Evolutionary conservation across 2,113 vertebrate species (phyloP).

Genomic region (Chlorodrepanis virens): DNA sequence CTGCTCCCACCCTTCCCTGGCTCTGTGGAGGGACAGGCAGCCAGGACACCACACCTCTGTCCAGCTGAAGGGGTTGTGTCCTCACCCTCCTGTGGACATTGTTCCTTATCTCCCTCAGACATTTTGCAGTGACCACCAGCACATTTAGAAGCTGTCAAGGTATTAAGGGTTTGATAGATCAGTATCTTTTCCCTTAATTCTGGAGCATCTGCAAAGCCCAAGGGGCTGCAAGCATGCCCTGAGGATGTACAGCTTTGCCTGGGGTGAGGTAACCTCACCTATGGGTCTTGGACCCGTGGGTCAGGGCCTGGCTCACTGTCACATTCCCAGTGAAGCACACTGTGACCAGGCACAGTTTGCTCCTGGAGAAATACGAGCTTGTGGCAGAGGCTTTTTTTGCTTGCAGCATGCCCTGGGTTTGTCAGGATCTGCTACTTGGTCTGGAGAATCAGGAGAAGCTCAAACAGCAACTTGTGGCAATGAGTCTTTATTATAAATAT

Average conservation of each 20-base stretch:
- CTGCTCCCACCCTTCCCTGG: neutral
- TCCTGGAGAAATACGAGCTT: accelerated
- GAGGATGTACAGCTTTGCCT: neutral
- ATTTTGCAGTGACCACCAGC: neutral
- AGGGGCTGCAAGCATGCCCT: neutral
- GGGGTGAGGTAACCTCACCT: neutral
- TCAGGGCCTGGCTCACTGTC: neutral
- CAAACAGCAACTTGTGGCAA: neutral
- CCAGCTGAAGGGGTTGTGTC: neutral
- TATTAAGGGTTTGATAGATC: neutral
- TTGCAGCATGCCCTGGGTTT: neutral
- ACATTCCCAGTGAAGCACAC: neutral
- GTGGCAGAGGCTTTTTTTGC: accelerated
- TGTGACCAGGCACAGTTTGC: neutral
- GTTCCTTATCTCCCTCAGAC: neutral
- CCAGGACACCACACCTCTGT: neutral
- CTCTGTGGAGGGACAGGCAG: neutral
- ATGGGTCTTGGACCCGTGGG: neutral
- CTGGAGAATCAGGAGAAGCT: neutral
- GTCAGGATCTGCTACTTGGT: neutral
- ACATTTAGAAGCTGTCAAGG: neutral
- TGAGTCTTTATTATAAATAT: slow-evolving; percentile 36
- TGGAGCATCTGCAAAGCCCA: neutral
- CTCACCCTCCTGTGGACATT: neutral
- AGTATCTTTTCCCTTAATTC: neutral